phyloP scores from a whole-genome alignment of 2,888 invertebrate genomes.

The Amphipoea oculea region DNA sequence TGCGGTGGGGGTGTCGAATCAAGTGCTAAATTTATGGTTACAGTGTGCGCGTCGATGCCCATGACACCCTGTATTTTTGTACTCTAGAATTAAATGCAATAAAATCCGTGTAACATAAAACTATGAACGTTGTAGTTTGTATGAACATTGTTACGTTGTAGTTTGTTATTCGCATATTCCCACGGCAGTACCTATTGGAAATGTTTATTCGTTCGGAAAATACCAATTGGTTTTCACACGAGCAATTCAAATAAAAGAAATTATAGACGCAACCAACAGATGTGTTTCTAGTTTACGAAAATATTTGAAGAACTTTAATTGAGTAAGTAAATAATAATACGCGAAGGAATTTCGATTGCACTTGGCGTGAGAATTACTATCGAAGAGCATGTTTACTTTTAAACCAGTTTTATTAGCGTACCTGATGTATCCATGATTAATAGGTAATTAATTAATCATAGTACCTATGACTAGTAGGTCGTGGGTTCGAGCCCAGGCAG shows the following conservation, averaged over 20 bases:
- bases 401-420: conserved; percentile 3
- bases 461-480: background rate
- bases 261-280: background rate
- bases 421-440: background rate
- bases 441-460: background rate
- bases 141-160: background rate
- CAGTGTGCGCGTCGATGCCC: background rate
- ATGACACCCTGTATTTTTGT: background rate
- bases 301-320: conserved; percentile 21
- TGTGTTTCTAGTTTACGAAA: background rate
- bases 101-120: conserved; percentile 23
- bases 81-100: conserved; percentile 11
- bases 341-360: conserved; percentile 24
- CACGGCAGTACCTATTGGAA: conserved; percentile 3
- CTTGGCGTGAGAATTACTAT: conserved; percentile 3
- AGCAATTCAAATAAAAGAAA: conserved; percentile 9
- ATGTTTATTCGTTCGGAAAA: conserved; percentile 25
- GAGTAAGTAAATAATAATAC: background rate
- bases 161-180: conserved; percentile 6
- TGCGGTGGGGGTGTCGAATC: background rate
- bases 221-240: conserved; percentile 6
- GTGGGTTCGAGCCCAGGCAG: too few relatives aligned
- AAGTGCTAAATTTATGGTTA: background rate
- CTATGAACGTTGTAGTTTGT: background rate
- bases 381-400: background rate